Evolutionary conservation across 1,140 invertebrate genomes (phyloP).

Genomic region (Telenomus remus): DNA sequence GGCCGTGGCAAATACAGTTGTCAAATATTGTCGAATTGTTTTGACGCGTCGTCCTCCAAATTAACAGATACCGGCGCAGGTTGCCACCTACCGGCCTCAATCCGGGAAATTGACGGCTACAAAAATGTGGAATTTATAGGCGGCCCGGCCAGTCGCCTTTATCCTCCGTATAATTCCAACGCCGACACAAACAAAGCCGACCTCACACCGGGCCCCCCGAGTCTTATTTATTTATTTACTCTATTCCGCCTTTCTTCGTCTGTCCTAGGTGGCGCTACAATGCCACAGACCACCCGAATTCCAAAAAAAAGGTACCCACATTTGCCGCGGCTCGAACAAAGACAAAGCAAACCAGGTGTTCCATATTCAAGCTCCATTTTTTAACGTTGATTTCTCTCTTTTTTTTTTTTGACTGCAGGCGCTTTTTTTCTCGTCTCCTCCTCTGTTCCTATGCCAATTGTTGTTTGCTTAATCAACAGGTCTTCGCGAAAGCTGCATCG

Average conservation of each 20-base stretch:
- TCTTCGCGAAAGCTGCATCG: conserved; percentile 1
- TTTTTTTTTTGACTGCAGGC: too few relatives aligned
- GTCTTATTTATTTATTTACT: conserved; percentile 47
- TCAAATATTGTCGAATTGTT: conserved; percentile 50
- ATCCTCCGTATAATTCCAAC: conserved; percentile 47
- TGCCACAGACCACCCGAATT: conserved; percentile 34
- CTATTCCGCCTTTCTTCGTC: conserved; percentile 40
- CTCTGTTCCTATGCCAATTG: neutral
- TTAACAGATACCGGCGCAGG: conserved; percentile 28
- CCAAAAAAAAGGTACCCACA: neutral
- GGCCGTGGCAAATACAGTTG: conserved; percentile 40
- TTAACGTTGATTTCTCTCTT: too few relatives aligned
- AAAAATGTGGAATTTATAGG: conserved; percentile 53
- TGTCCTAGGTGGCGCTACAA: conserved; percentile 48
- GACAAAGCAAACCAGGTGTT: neutral
- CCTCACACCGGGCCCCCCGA: conserved; percentile 29
- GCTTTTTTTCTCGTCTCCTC: too few relatives aligned
- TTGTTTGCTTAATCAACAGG: conserved; percentile 34
- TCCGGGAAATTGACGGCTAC: conserved; percentile 49
- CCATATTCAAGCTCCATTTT: neutral
- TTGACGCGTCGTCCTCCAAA: conserved; percentile 42
- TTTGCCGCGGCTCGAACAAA: conserved; percentile 3
- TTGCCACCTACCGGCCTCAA: conserved; percentile 39
- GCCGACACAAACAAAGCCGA: conserved; percentile 50
- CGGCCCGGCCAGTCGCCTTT: conserved; percentile 33